A percentile compares a stretch with the other conserved stretches of the same genome.
Evolutionary conservation across 2,888 invertebrate species (phyloP).

Genomic region (Invenusta paracnida): DNA sequence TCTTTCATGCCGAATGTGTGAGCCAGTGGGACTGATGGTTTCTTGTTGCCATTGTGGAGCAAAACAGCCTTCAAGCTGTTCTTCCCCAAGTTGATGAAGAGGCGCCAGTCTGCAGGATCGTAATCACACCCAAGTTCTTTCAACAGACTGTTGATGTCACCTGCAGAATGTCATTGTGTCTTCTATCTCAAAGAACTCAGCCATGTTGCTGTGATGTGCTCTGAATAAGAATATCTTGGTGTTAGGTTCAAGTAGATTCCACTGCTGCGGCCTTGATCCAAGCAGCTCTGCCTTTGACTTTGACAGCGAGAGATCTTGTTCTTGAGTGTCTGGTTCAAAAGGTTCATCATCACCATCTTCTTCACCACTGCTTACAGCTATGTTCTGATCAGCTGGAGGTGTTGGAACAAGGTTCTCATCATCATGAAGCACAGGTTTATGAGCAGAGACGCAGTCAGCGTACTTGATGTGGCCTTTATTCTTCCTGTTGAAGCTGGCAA

Average conservation of each 20-base stretch:
- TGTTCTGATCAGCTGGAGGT: background rate
- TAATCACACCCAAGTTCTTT: slow-evolving; percentile 37
- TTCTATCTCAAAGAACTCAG: slow-evolving; percentile 39
- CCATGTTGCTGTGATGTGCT: slow-evolving; percentile 37
- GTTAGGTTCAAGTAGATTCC: slow-evolving; percentile 40
- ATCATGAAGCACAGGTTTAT: too few relatives aligned
- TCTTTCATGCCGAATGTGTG: background rate
- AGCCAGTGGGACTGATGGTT: slow-evolving; percentile 17
- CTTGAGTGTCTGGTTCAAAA: background rate
- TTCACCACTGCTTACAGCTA: background rate
- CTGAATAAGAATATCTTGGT: slow-evolving; percentile 41
- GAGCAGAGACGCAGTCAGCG: too few relatives aligned
- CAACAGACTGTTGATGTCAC: slow-evolving; percentile 42
- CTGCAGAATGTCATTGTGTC: slow-evolving; percentile 41
- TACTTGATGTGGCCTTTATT: too few relatives aligned
- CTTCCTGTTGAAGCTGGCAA: too few relatives aligned
- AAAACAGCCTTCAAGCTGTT: slow-evolving; percentile 45
- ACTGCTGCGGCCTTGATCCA: slow-evolving; percentile 42
- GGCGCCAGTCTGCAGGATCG: slow-evolving; percentile 41
- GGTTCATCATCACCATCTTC: background rate
- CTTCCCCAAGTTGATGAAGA: slow-evolving; percentile 45
- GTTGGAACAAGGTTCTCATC: background rate
- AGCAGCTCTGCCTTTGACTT: slow-evolving; percentile 44
- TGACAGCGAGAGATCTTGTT: slow-evolving; percentile 31
- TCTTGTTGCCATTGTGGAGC: slow-evolving; percentile 44